Conservation (phyloP, 35 echinoderm and acorn worm genomes). For the Holothuria glaberrima region DNA sequence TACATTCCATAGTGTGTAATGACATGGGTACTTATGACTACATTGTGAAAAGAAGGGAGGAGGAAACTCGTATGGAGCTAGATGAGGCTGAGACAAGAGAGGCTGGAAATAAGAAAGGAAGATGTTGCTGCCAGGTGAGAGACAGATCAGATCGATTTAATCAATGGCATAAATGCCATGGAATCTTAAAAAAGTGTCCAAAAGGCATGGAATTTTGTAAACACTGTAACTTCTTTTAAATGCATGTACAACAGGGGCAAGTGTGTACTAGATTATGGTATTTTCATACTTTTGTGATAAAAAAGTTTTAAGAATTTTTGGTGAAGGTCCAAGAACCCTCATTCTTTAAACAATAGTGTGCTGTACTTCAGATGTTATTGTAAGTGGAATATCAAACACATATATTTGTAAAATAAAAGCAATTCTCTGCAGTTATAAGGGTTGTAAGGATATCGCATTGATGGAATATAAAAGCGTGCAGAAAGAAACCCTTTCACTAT, state of each 20-base stretch:
- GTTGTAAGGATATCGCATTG: too few relatives aligned
- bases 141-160: background rate
- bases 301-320: too few relatives aligned
- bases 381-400: too few relatives aligned
- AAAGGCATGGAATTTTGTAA: background rate
- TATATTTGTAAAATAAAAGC: too few relatives aligned
- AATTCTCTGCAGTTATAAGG: too few relatives aligned
- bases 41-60: conserved; percentile 74
- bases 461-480: too few relatives aligned
- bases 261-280: too few relatives aligned
- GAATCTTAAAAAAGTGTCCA: background rate
- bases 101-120: background rate
- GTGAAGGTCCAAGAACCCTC: too few relatives aligned
- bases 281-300: too few relatives aligned
- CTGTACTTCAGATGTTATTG: too few relatives aligned
- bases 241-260: background rate
- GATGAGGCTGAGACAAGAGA: conserved; percentile 30
- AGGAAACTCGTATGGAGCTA: conserved; percentile 57
- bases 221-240: background rate
- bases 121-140: background rate
- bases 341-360: too few relatives aligned
- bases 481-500: too few relatives aligned
- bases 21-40: conserved; percentile 90
- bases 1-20: conserved; percentile 66
- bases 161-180: background rate